Percentiles rank a stretch among this genome's conserved stretches.
These are phyloP conservation scores for Sphenopsis melanotis DNA, from an alignment of 2,797 vertebrate genomes.

Conservation along the genomic window DNA sequence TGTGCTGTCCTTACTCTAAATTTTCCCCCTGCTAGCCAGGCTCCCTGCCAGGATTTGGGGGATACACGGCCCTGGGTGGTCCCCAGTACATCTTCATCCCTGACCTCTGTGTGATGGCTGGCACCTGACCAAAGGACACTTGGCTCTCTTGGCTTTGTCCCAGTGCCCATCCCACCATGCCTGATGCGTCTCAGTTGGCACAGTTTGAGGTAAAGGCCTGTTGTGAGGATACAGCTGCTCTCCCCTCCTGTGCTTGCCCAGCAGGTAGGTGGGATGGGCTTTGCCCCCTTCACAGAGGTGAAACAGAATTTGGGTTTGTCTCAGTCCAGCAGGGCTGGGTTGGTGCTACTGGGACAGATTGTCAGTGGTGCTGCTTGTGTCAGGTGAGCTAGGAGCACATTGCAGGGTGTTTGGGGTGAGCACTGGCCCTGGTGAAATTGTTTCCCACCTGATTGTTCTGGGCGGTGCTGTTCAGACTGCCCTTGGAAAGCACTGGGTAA, in stretches of 20 bases:
- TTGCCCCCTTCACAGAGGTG: background rate
- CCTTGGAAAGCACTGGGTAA: background rate
- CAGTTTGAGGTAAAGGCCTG: background rate
- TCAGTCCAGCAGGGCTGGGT: background rate
- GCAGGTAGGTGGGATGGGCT: background rate
- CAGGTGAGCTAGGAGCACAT: background rate
- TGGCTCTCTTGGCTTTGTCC: background rate
- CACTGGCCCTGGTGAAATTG: rapidly evolving
- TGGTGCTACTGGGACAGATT: background rate
- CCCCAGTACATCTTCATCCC: background rate
- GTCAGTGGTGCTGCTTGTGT: rapidly evolving
- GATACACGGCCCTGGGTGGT: no score
- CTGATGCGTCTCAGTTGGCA: background rate
- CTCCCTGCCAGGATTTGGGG: background rate
- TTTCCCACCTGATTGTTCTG: background rate
- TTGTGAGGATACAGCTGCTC: background rate
- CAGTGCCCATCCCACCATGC: rapidly evolving
- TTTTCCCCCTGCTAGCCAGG: background rate
- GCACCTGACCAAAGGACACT: background rate
- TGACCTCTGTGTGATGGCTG: background rate
- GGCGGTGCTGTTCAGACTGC: background rate
- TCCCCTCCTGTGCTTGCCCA: background rate
- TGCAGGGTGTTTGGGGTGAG: background rate
- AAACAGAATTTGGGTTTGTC: background rate
- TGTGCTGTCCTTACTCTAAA: background rate